These are phyloP conservation scores for Todiramphus saurophagus DNA, from an alignment of 2,113 vertebrate genomes.

Conservation along the genomic window DNA sequence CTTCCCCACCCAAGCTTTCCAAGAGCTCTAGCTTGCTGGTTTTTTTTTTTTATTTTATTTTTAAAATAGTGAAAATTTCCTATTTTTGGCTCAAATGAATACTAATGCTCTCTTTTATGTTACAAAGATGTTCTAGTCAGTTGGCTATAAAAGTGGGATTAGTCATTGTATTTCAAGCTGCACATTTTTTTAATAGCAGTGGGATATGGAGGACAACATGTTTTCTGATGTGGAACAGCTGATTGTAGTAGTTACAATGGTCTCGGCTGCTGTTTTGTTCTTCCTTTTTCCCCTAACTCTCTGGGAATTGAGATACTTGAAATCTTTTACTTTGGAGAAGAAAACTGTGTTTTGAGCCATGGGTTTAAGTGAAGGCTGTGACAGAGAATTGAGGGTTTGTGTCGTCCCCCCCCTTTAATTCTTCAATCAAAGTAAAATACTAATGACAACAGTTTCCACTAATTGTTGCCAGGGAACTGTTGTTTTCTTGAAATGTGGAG, in stretches of 20 bases:
- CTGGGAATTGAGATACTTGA: slow-evolving; percentile 22
- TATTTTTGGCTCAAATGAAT: background rate
- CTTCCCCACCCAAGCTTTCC: background rate
- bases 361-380: background rate
- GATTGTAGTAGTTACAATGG: slow-evolving; percentile 30
- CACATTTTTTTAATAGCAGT: slow-evolving; percentile 12
- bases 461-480: slow-evolving; percentile 30
- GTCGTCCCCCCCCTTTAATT: background rate
- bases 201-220: background rate
- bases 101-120: slow-evolving; percentile 1
- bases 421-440: background rate
- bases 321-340: background rate
- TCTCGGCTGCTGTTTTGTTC: background rate
- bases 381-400: background rate
- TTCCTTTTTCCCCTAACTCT: background rate
- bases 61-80: background rate
- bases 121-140: slow-evolving; percentile 11
- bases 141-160: slow-evolving; percentile 29
- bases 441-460: background rate
- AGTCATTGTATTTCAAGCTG: slow-evolving; percentile 37
- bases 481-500: slow-evolving; percentile 32
- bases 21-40: background rate
- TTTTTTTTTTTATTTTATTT: background rate
- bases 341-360: background rate
- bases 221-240: slow-evolving; percentile 27